Evolutionary conservation across 2,888 invertebrate species (phyloP), one percentile per base, ranked within the genome.

Genomic region (Apamea sordens): DNA sequence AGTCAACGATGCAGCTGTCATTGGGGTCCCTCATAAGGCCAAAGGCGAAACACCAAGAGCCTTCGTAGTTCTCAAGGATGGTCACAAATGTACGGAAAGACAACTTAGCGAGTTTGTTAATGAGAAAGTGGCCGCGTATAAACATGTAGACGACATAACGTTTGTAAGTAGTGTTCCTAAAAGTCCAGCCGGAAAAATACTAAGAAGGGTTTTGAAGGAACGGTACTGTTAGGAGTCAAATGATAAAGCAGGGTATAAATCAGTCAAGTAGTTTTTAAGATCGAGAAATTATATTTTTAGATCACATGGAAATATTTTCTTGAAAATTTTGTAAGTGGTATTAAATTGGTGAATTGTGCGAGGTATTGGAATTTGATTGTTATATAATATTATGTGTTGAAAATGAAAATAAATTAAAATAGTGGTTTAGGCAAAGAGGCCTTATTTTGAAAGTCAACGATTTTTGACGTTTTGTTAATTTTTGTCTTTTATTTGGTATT

Each of bases 31-130:
- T 0, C 98, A 99, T 91, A 95, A 97, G 0, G 93, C 95, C 10
- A 97, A 96, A 84, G 99, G 99, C 1, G 99, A 99, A 95, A 96
- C 98, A 2, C 99, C 99, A 0, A 97, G 97, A 91, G 99, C 98
- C 0, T 98, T 98, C 89, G 95, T 99, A 15, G 98, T 98, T 0
- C 91, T 96, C 0, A 95, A 95, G 76, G 85, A 89, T 56, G 93
- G 92, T 6, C 87, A 91, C 32, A 90, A 90, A 53, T 91, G 91
- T 44, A 85, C 87, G 0, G 95, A 96, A 32, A 97, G 97, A 32
- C 98, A 98, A 8, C 96, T 99, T 7, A 94, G 97, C 71, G 95
- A 97, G 7, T 98, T 97, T 90, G 97, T 98, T 0, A 97, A 97
- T 70, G 97, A 97, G 24, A 98, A 98, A 93, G 98, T 99, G 1